phyloP scores from a whole-genome alignment of 2,888 invertebrate genomes.

The Conistra vaccinii region DNA sequence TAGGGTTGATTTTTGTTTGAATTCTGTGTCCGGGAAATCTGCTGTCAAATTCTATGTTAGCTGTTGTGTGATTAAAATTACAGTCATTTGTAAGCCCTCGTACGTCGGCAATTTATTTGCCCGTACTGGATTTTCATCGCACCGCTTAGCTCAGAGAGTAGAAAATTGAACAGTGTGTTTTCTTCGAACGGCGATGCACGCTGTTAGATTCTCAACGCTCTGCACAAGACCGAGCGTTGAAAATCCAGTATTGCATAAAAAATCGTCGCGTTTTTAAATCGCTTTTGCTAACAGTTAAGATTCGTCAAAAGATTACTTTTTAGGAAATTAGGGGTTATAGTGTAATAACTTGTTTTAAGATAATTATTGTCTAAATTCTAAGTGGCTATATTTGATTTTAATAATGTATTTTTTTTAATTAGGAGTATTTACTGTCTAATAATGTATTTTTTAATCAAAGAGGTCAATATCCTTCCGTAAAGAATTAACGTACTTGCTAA shows the following conservation, averaged over 20 bases:
- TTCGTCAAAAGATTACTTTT: not conserved
- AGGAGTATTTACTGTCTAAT: slow-evolving; percentile 5
- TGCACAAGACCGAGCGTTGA: not conserved
- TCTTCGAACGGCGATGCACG: not conserved
- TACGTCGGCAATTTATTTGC: not conserved
- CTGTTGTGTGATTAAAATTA: no score
- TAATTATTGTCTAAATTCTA: slow-evolving; percentile 42
- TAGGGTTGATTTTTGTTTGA: slow-evolving; percentile 25
- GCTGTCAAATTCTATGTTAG: not conserved
- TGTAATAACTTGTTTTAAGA: slow-evolving; percentile 9
- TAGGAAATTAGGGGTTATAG: not conserved
- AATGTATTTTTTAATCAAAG: not conserved
- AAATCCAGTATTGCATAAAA: not conserved
- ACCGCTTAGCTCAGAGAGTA: not conserved
- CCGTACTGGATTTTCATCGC: not conserved
- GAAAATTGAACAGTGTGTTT: not conserved
- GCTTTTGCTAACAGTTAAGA: not conserved
- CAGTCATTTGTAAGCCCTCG: not conserved
- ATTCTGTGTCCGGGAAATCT: not conserved
- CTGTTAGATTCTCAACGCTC: not conserved
- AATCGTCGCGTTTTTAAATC: not conserved
- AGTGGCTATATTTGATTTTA: slow-evolving; percentile 33
- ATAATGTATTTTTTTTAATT: not conserved
- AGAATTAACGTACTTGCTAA: slow-evolving; percentile 21
- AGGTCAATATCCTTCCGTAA: slow-evolving; percentile 4